A percentile compares a stretch with the other conserved stretches of the same genome.
phyloP scores from a whole-genome alignment of 2,888 invertebrate species.

The Megastigmus dorsalis region DNA sequence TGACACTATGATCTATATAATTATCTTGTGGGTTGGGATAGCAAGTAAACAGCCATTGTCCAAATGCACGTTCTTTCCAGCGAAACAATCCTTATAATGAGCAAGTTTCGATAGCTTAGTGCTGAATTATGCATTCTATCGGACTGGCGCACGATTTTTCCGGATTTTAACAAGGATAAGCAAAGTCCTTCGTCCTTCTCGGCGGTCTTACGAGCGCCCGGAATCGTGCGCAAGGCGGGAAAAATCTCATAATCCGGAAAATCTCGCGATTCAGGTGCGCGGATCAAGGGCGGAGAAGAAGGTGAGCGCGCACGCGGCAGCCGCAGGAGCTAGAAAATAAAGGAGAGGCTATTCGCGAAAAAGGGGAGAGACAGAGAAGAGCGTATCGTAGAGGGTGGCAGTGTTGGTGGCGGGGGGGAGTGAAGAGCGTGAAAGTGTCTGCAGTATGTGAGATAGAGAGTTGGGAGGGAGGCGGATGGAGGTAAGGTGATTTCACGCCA shows the following conservation, averaged over 20 bases:
- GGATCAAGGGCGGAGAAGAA: not conserved
- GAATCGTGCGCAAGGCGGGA: conserved; percentile 26
- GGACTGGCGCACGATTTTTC: conserved; percentile 6
- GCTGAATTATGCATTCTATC: conserved; percentile 31
- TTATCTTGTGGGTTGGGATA: not conserved
- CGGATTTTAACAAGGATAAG: not conserved
- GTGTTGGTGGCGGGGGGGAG: not conserved
- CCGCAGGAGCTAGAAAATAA: not conserved
- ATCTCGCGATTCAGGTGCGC: conserved; percentile 5
- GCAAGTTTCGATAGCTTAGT: conserved; percentile 4
- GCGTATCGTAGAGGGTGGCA: not conserved
- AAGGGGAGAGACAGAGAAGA: conserved; percentile 7
- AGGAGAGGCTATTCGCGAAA: conserved; percentile 29
- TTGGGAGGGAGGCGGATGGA: conserved; percentile 25
- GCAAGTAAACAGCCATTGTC: not conserved
- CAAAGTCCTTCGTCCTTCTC: not conserved
- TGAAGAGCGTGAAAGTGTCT: conserved; percentile 46
- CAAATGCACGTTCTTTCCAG: not conserved
- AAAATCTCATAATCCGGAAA: conserved; percentile 20
- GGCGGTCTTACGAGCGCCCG: not conserved
- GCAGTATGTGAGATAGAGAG: conserved; percentile 59
- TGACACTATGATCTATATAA: not conserved
- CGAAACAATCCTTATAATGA: conserved; percentile 13
- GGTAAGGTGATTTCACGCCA: conserved; percentile 65
- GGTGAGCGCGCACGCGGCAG: not conserved